Conservation (phyloP, 2,113 vertebrate genomes). For the Callithrix jacchus region DNA sequence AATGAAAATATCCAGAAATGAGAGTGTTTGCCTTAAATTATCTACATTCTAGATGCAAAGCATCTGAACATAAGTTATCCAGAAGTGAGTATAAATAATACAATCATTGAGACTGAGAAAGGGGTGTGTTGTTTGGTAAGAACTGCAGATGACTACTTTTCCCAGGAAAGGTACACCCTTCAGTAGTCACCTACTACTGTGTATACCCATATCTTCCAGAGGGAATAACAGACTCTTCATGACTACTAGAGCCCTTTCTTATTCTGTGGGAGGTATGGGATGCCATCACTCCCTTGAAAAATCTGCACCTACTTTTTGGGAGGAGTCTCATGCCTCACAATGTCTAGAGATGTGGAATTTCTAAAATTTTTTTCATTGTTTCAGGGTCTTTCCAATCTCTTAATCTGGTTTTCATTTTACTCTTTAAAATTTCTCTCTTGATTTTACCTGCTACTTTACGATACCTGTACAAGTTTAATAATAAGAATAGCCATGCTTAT, state of each 20-base stretch:
- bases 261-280: neutral
- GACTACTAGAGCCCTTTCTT: neutral
- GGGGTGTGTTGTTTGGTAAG: neutral
- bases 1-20: slow-evolving; percentile 12
- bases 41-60: neutral
- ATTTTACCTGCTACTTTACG: neutral
- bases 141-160: neutral
- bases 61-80: neutral
- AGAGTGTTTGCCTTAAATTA: neutral
- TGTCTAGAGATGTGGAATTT: neutral
- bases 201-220: neutral
- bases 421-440: neutral
- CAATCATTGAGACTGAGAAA: neutral
- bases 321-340: neutral
- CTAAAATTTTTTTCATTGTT: neutral
- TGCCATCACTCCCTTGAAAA: neutral
- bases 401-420: neutral
- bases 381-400: neutral
- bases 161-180: neutral
- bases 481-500: neutral
- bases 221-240: neutral
- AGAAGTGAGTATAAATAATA: neutral
- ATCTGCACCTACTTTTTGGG: neutral
- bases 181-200: too few relatives aligned
- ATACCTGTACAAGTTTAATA: neutral